Evolutionary conservation across 1,140 invertebrate species (phyloP).

Genomic region (Lutraria rhynchaena): DNA sequence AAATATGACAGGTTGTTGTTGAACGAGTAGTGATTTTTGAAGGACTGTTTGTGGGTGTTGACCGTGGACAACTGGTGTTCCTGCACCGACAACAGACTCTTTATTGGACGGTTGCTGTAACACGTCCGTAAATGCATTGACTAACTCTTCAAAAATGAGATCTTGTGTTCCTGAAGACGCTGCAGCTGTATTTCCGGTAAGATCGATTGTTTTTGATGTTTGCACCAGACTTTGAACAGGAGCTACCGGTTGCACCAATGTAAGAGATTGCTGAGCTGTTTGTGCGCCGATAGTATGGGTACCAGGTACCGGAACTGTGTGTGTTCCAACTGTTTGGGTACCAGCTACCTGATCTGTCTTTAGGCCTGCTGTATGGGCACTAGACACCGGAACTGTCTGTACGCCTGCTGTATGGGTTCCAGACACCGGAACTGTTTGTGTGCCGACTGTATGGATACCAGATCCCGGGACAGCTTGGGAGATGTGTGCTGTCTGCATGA

Average conservation of each 20-base stretch:
- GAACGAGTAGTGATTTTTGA: background rate
- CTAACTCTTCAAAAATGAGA: slow-evolving; percentile 4
- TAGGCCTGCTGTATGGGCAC: too few species aligned
- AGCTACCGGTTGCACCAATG: background rate
- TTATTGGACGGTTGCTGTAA: slow-evolving; percentile 6
- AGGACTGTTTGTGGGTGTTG: background rate
- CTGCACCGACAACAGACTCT: background rate
- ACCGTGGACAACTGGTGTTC: background rate
- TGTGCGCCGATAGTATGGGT: too few species aligned
- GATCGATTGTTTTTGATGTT: background rate
- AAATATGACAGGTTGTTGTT: background rate
- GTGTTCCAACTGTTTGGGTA: too few species aligned
- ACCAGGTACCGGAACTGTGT: too few species aligned
- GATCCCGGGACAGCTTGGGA: too few species aligned
- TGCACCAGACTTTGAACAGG: background rate
- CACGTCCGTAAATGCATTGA: slow-evolving; percentile 9
- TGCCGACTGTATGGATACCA: too few species aligned
- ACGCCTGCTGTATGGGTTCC: too few species aligned
- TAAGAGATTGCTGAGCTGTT: too few species aligned
- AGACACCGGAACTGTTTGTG: too few species aligned
- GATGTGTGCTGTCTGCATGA: too few species aligned
- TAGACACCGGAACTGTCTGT: too few species aligned
- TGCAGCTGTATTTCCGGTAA: background rate
- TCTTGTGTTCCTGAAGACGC: background rate
- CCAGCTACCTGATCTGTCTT: too few species aligned